Percentiles rank a stretch among this genome's conserved stretches.
These are phyloP conservation scores for Ciconia stormi DNA, from an alignment of 2,113 vertebrate genomes.

Conservation along the genomic window DNA sequence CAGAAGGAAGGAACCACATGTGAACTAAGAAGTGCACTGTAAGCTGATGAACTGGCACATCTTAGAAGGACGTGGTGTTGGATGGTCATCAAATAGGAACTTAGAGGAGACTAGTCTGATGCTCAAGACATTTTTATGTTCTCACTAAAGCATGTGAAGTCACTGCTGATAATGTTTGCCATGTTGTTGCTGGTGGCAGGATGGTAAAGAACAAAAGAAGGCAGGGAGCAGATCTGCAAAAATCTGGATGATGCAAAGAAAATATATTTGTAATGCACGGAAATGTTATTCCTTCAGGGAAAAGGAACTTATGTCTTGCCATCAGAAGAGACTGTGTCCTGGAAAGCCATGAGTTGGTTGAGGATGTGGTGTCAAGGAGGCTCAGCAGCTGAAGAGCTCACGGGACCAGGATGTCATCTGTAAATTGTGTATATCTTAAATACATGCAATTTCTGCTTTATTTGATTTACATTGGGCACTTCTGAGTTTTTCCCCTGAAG, in stretches of 20 bases:
- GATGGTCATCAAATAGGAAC: neutral
- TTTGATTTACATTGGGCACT: neutral
- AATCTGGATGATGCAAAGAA: neutral
- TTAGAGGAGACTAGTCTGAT: neutral
- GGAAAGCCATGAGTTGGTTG: neutral
- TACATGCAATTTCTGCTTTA: neutral
- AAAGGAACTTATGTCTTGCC: neutral
- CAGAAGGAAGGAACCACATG: neutral
- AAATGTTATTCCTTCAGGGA: neutral
- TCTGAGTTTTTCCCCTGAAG: neutral
- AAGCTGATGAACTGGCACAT: neutral
- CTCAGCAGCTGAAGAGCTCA: neutral
- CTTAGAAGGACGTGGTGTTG: neutral
- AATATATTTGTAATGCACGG: neutral
- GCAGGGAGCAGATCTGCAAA: neutral
- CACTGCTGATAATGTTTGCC: neutral
- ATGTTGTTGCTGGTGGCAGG: neutral
- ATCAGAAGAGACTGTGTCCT: neutral
- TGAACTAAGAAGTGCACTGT: neutral
- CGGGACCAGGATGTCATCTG: neutral
- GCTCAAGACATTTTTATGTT: neutral
- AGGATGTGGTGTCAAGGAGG: neutral
- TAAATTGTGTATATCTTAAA: neutral
- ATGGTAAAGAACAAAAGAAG: neutral
- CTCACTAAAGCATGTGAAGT: neutral